phyloP scores from a whole-genome alignment of 2,113 vertebrate genomes.

The Monarcha castaneiventris region DNA sequence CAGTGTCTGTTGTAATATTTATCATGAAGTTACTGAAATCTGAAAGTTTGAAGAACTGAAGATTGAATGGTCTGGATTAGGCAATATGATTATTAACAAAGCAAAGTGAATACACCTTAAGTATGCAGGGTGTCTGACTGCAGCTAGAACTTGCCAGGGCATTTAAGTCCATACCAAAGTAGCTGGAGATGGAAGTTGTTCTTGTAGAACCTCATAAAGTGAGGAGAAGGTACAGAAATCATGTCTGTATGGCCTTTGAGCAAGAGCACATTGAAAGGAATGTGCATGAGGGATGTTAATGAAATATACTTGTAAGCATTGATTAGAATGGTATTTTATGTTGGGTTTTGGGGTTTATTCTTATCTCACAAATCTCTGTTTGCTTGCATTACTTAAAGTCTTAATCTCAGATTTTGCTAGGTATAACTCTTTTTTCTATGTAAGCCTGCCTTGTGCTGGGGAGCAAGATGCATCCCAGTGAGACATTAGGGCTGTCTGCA shows the following conservation, averaged over 20 bases:
- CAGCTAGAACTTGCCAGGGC: background rate
- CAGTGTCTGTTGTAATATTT: background rate
- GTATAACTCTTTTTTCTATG: background rate
- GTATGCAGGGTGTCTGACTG: background rate
- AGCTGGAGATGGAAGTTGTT: background rate
- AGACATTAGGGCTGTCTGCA: background rate
- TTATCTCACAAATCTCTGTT: background rate
- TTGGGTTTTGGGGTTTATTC: accelerated
- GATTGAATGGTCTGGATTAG: background rate
- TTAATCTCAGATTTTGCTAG: background rate
- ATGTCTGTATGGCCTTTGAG: background rate
- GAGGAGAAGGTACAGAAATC: background rate
- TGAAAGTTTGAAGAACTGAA: background rate
- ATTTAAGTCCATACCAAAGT: background rate
- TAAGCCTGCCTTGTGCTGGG: background rate
- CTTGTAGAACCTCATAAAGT: background rate
- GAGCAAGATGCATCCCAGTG: background rate
- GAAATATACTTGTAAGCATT: background rate
- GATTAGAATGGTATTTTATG: background rate
- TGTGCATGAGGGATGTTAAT: background rate
- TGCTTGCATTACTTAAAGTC: background rate
- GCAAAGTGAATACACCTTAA: background rate
- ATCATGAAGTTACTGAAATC: background rate
- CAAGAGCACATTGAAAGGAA: background rate
- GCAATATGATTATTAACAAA: background rate